Percentiles rank a stretch among this genome's conserved stretches.
phyloP scores from a whole-genome alignment of 2,113 vertebrate species.

The Oxygymnocypris stewartii region DNA sequence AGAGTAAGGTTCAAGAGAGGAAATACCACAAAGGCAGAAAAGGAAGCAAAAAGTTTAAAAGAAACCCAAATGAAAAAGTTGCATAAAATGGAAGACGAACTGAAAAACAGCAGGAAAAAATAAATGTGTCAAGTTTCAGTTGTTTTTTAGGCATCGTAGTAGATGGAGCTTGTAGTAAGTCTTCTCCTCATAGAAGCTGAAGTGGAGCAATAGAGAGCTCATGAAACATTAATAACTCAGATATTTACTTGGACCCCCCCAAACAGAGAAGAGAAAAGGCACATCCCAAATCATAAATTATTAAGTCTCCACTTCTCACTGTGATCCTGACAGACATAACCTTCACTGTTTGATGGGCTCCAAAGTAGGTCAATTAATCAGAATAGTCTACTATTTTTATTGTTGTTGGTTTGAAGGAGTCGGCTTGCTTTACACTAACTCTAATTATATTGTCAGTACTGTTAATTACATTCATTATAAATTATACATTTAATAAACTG shows the following conservation, averaged over 20 bases:
- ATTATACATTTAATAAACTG: not conserved
- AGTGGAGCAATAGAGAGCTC: slow-evolving; percentile 56
- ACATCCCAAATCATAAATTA: slow-evolving; percentile 58
- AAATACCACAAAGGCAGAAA: slow-evolving; percentile 23
- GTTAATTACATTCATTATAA: not conserved
- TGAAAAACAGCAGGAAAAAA: not conserved
- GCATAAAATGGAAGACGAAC: not conserved
- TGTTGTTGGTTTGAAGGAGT: not conserved
- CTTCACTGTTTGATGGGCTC: slow-evolving; percentile 37
- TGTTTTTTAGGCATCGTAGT: slow-evolving; percentile 16
- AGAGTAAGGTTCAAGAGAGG: not conserved
- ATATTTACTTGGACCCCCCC: slow-evolving; percentile 54
- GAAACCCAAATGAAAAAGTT: slow-evolving; percentile 21
- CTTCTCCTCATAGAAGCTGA: slow-evolving; percentile 37
- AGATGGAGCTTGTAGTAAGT: not conserved
- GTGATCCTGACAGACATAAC: slow-evolving; percentile 46
- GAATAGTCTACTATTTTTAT: slow-evolving; percentile 14
- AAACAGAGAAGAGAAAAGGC: slow-evolving; percentile 55
- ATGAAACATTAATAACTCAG: slow-evolving; percentile 58
- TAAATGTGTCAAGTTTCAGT: not conserved
- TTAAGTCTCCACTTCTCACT: slow-evolving; percentile 54
- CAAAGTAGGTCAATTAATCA: slow-evolving; percentile 52
- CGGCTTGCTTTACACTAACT: not conserved
- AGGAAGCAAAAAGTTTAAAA: not conserved
- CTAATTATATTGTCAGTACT: not conserved